Percentiles rank a stretch among this genome's conserved stretches.
Conservation (phyloP, 2,113 vertebrate genomes). For the Chitala chitala region DNA sequence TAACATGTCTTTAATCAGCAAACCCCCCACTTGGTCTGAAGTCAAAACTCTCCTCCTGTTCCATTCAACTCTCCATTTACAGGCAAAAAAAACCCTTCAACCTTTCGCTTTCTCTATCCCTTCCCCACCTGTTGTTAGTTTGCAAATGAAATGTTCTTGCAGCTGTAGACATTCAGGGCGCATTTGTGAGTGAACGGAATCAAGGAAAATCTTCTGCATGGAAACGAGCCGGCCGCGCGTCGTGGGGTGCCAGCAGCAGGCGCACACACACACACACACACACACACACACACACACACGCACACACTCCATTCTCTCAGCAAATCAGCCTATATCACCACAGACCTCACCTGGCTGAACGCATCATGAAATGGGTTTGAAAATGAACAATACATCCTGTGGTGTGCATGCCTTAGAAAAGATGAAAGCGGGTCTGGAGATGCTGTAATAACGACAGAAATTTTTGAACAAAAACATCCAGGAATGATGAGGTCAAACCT, state of each 20-base stretch:
- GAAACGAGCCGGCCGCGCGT: too few species aligned
- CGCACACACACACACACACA: too few species aligned
- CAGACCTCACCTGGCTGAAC: constrained; percentile 3
- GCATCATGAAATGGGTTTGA: background rate
- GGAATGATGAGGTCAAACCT: background rate
- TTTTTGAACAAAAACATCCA: background rate
- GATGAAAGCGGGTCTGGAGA: background rate
- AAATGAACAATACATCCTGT: background rate
- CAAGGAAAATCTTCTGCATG: too few species aligned
- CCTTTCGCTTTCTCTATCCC: background rate
- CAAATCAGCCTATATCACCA: too few species aligned
- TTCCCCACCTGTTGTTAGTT: too few species aligned
- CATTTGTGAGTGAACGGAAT: too few species aligned
- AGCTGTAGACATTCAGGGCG: too few species aligned
- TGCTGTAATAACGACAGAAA: background rate
- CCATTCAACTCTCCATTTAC: background rate
- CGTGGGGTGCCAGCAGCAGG: too few species aligned
- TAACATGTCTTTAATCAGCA: background rate
- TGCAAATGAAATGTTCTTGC: too few species aligned
- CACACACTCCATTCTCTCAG: too few species aligned
- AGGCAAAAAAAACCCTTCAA: background rate
- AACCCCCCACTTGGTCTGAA: background rate
- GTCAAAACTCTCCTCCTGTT: background rate
- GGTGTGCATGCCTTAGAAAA: background rate
- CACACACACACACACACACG: too few species aligned